A percentile compares a stretch with the other conserved stretches of the same genome.
Evolutionary conservation across 2,888 invertebrate species (phyloP).

Genomic region (Mylabris sibirica): DNA sequence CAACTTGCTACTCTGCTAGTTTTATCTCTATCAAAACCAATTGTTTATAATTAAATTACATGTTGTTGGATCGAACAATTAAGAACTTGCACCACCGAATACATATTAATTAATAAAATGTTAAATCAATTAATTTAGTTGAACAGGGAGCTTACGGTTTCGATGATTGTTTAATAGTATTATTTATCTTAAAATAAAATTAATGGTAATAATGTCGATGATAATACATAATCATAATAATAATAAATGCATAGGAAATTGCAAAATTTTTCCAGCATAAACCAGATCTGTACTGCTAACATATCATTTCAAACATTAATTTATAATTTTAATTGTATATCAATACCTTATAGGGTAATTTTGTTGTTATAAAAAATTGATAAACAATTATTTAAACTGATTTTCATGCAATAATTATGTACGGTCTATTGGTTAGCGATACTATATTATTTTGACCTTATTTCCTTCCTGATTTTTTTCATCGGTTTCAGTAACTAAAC

Average conservation of each 20-base stretch:
- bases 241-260: neutral
- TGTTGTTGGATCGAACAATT: constrained; percentile 15
- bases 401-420: neutral
- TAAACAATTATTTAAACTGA: neutral
- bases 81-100: constrained; percentile 7
- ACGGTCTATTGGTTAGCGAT: neutral
- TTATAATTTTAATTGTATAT: constrained; percentile 4
- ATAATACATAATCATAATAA: neutral
- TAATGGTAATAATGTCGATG: neutral
- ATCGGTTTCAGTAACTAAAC: neutral
- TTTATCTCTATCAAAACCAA: constrained; percentile 13
- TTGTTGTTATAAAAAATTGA: neutral
- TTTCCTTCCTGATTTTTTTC: neutral
- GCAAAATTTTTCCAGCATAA: neutral
- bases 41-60: constrained; percentile 18
- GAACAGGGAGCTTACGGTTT: neutral
- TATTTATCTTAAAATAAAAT: neutral
- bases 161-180: neutral
- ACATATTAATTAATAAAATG: constrained; percentile 4
- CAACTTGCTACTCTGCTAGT: constrained; percentile 1
- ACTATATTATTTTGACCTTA: neutral
- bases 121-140: constrained; percentile 13
- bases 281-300: neutral
- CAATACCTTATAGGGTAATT: neutral
- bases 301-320: neutral